Conservation (phyloP, 2,797 vertebrate species). For the Melanogrammus aeglefinus region DNA sequence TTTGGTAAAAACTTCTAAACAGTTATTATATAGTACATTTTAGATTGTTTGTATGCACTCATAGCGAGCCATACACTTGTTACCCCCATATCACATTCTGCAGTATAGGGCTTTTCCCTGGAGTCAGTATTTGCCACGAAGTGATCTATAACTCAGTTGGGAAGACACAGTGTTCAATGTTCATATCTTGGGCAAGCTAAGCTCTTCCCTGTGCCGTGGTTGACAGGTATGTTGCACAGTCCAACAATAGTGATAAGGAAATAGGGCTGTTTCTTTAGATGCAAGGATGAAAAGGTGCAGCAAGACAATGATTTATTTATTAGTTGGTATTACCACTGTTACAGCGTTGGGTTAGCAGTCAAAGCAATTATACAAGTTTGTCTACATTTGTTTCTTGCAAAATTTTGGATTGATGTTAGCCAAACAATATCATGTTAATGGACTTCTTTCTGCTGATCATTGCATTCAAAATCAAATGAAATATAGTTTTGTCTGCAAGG, state of each 20-base stretch:
- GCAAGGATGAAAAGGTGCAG: not conserved
- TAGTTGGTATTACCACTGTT: not conserved
- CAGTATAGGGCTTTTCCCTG: not conserved
- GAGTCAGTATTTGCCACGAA: conserved; percentile 26
- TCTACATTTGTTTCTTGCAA: not conserved
- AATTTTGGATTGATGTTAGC: not conserved
- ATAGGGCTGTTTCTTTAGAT: not conserved
- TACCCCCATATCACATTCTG: conserved; percentile 3
- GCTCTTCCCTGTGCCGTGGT: conserved; percentile 17
- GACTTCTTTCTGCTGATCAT: not conserved
- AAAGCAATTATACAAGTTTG: too few species aligned
- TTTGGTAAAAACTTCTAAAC: not conserved
- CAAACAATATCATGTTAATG: not conserved
- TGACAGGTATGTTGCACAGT: conserved; percentile 36
- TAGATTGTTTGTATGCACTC: not conserved
- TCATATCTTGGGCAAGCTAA: conserved; percentile 47
- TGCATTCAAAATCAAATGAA: not conserved
- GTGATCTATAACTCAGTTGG: conserved; percentile 16
- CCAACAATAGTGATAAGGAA: conserved; percentile 34
- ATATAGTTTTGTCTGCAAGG: not conserved
- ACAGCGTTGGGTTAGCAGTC: not conserved
- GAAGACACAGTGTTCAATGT: conserved; percentile 24
- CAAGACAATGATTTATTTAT: not conserved
- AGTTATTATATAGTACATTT: not conserved
- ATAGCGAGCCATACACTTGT: not conserved